phyloP scores from a whole-genome alignment of 2,113 vertebrate genomes.

The Jaculus jaculus region DNA sequence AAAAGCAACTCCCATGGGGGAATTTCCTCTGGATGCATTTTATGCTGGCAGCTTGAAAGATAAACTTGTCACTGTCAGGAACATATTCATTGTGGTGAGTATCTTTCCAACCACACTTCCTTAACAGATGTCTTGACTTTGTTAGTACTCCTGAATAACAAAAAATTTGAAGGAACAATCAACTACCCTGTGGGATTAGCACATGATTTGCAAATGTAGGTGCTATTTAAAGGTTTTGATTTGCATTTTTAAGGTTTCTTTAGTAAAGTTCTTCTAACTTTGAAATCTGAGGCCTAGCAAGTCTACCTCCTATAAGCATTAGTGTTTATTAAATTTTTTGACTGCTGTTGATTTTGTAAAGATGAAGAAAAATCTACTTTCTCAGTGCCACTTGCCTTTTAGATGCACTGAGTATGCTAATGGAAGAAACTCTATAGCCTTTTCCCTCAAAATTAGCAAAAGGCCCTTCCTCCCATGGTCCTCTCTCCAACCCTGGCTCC shows the following conservation, averaged over 20 bases:
- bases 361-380: slow-evolving; percentile 4
- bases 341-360: slow-evolving; percentile 6
- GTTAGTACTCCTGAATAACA: background rate
- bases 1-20: background rate
- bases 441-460: slow-evolving; percentile 11
- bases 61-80: slow-evolving; percentile 58
- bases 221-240: slow-evolving; percentile 47
- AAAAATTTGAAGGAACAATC: background rate
- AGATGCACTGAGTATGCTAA: background rate
- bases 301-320: background rate
- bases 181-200: background rate
- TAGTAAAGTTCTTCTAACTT: slow-evolving; percentile 41
- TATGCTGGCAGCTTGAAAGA: slow-evolving; percentile 40
- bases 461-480: background rate
- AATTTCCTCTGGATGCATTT: slow-evolving; percentile 63
- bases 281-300: slow-evolving; percentile 6
- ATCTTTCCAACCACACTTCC: slow-evolving; percentile 66
- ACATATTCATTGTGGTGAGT: slow-evolving; percentile 40
- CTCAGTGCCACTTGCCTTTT: background rate
- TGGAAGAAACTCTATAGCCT: background rate
- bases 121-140: slow-evolving; percentile 53
- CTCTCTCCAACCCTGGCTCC: background rate
- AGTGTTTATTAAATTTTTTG: slow-evolving; percentile 7
- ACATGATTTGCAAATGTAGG: slow-evolving; percentile 20
- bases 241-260: slow-evolving; percentile 18